Evolutionary conservation across 35 echinoderm and acorn worm species (phyloP).

Genomic region (Lytechinus variegatus): DNA sequence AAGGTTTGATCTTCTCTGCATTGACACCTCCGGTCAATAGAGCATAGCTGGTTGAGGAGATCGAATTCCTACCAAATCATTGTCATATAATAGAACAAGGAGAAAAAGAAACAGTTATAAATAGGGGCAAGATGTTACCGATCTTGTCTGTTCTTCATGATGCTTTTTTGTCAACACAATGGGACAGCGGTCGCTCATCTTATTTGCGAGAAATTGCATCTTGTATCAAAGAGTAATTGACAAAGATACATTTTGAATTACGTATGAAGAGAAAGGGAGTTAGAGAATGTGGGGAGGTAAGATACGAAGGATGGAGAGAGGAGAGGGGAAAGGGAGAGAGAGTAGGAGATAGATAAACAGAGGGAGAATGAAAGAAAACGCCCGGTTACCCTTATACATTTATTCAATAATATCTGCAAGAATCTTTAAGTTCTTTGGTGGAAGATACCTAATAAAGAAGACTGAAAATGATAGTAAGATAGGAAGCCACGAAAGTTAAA

Average conservation of each 20-base stretch:
- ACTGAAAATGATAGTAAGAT: too few relatives aligned
- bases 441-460: too few relatives aligned
- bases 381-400: too few relatives aligned
- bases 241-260: not conserved
- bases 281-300: not conserved
- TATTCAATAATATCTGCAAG: too few relatives aligned
- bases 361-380: too few relatives aligned
- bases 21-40: not conserved
- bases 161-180: not conserved
- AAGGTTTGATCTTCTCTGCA: not conserved
- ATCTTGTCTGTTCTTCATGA: not conserved
- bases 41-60: not conserved
- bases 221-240: not conserved
- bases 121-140: not conserved
- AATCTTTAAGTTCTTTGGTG: too few relatives aligned
- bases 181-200: not conserved
- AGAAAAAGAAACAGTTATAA: not conserved
- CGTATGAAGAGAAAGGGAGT: not conserved
- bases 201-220: not conserved
- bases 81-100: not conserved
- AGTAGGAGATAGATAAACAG: too few relatives aligned
- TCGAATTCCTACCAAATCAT: not conserved
- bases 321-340: too few relatives aligned
- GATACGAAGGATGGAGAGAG: too few relatives aligned
- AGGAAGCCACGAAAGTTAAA: too few relatives aligned